Base-by-base conservation (phyloP, 1,140 invertebrate genomes). In the Scaptodrosophila lebanonensis region DNA sequence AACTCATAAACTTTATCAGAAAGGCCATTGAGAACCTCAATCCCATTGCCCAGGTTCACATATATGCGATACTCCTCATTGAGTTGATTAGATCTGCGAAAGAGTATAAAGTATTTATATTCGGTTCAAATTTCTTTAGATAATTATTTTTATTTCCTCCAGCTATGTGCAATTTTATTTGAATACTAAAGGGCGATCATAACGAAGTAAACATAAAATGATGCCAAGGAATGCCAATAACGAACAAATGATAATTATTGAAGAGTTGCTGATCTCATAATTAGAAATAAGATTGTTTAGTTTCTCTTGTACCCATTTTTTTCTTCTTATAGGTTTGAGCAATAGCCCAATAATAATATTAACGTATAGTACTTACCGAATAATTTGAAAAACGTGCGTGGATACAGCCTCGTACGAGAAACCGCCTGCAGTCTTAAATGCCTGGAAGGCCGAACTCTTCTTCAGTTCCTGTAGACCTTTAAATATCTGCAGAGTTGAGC, bases 1-100 rank as follows among this genome's bases (percentile, higher is more conserved):
- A 73, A 85, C 18, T 85, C 84, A 33, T 62, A 84, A 6, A 63
- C 63, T 22, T 53, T 77, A n/a, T 61, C 33, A 0, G 38, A 12
- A 3, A 85, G 60, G 2, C 51, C 45, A 0, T 64, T 30, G 6
- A 85, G 27, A 0, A 38, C 16, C 32, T 85, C 67, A 0, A 85
- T 48, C 0, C 51, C 27, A 12, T 73, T 83, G 13, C 84, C 75
- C 65, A 85, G 50, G 52, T 86, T 86, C 1, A 77, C 63, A 3
- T 85, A 29, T n/a, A 86, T 62, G 17, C 84, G 62, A 22, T 83
- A 86, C 29, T 86, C 84, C 50, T 86, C 84, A 16, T 15, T 68
- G 1, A 40, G 33, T 15, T 58, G 47, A 9, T 68, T 71, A 3
- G 83, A 70, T 4, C 83, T 79, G 17, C 1, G n/a, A 30, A 13